These are phyloP conservation scores for Pollachius pollachius DNA, from an alignment of 2,113 vertebrate species.

Conservation along the genomic window DNA sequence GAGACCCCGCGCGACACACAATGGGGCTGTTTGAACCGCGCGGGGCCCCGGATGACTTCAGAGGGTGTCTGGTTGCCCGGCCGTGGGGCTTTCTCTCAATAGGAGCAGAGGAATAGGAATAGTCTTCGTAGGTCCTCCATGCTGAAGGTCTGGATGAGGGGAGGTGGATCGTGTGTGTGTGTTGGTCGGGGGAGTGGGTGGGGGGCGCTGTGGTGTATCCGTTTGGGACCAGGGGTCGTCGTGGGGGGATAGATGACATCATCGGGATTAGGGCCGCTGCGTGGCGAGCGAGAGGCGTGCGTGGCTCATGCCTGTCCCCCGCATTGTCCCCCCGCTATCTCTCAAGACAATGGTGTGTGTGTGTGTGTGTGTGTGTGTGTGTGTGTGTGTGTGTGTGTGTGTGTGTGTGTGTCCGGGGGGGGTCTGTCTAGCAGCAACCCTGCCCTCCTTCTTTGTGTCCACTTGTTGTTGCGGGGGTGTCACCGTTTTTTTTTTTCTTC, in stretches of 20 bases:
- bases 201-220: neutral
- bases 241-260: neutral
- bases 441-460: too few relatives aligned
- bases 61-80: too few relatives aligned
- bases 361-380: conserved; percentile 38
- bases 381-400: conserved; percentile 55
- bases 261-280: conserved; percentile 52
- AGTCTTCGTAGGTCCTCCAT: conserved; percentile 39
- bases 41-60: too few relatives aligned
- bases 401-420: neutral
- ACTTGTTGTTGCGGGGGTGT: too few relatives aligned
- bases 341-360: conserved; percentile 58
- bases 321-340: conserved; percentile 39
- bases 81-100: too few relatives aligned
- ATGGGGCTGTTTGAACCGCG: too few relatives aligned
- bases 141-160: conserved; percentile 41
- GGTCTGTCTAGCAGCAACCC: neutral
- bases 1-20: too few relatives aligned
- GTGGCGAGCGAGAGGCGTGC: conserved; percentile 40
- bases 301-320: conserved; percentile 49
- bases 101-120: conserved; percentile 11
- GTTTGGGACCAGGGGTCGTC: neutral
- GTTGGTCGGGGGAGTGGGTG: conserved; percentile 3
- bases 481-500: too few relatives aligned
- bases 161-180: conserved; percentile 8